Base-by-base conservation (phyloP, 2,888 invertebrate species). In the Parthenolecanium corni region DNA sequence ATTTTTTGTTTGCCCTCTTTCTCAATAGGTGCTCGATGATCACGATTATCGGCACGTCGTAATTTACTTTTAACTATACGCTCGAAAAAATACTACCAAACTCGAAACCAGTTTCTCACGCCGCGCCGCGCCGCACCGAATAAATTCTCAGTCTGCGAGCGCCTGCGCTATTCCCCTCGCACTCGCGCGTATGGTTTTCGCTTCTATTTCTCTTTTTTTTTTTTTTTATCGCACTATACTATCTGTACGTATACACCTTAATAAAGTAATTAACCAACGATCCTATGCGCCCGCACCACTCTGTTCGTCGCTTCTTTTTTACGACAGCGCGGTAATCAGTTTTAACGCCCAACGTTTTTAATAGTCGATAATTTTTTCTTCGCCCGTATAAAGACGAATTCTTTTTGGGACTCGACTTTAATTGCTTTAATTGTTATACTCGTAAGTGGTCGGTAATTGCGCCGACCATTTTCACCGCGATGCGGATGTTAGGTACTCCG, bases 191-290 rank as follows among this genome's bases (percentile, higher is more conserved):
- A 18, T 18, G 44, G 3, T n/a, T 18, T 31, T 31, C 9, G 4
- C 14, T n/a, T n/a, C 16, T 57, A 21, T 57, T 44, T 38, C 53
- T 44, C 56, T 52, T 24, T 24, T 52, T 52, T 47, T 36, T 58
- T 38, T 11, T 20, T 18, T 36, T 40, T 36, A 40, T 54, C n/a
- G n/a, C n/a, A n/a, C n/a, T n/a, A n/a, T n/a, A n/a, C n/a, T n/a
- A n/a, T n/a, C n/a, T n/a, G n/a, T n/a, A n/a, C n/a, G n/a, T 36
- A 38, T 36, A 12, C 46, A 24, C 18, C 38, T 18, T 49, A 38
- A 58, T 58, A 58, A 58, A 58, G 58, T 58, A 58, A 58, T 58
- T 58, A 58, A 58, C 24, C 36, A 47, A 58, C 47, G 49, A 58
- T 56, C 38, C 56, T 40, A n/a, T n/a, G n/a, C 40, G 52, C 52